Conservation (phyloP, 2,888 invertebrate genomes). For the Cosmorhoe ocellata region DNA sequence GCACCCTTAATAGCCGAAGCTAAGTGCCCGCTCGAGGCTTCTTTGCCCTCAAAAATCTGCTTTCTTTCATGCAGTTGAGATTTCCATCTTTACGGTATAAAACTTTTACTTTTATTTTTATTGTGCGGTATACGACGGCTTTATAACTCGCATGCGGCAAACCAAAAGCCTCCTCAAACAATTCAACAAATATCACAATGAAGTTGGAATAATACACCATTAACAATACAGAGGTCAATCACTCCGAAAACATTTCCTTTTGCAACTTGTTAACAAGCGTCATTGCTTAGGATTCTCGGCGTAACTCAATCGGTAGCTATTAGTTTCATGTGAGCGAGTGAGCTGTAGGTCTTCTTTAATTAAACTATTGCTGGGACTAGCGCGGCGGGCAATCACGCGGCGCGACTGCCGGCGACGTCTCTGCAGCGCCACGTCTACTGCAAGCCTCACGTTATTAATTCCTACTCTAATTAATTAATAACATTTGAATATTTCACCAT, state of each 20-base stretch:
- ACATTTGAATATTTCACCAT: constrained; percentile 62
- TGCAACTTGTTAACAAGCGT: constrained; percentile 36
- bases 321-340: constrained; percentile 37
- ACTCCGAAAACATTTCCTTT: constrained; percentile 25
- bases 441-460: constrained; percentile 75
- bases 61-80: constrained; percentile 69
- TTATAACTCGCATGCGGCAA: constrained; percentile 28
- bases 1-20: constrained; percentile 76
- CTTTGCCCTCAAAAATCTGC: constrained; percentile 70
- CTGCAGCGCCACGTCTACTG: constrained; percentile 65
- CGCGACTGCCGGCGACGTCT: constrained; percentile 46
- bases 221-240: constrained; percentile 28
- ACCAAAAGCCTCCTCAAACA: constrained; percentile 28
- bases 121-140: constrained; percentile 39
- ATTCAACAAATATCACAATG: constrained; percentile 24
- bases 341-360: constrained; percentile 69
- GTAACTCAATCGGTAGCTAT: constrained; percentile 38
- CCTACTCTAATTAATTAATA: constrained; percentile 73
- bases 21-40: constrained; percentile 79
- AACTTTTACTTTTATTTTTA: constrained; percentile 60
- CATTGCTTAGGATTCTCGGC: constrained; percentile 48
- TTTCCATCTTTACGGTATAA: constrained; percentile 76
- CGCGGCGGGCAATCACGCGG: constrained; percentile 46
- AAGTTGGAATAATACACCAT: constrained; percentile 27
- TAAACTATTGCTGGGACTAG: constrained; percentile 59